Percentiles rank a stretch among this genome's conserved stretches.
These are phyloP conservation scores for Montipora sp. DNA, from an alignment of 64 coral and sea anemone species.

Conservation along the genomic window DNA sequence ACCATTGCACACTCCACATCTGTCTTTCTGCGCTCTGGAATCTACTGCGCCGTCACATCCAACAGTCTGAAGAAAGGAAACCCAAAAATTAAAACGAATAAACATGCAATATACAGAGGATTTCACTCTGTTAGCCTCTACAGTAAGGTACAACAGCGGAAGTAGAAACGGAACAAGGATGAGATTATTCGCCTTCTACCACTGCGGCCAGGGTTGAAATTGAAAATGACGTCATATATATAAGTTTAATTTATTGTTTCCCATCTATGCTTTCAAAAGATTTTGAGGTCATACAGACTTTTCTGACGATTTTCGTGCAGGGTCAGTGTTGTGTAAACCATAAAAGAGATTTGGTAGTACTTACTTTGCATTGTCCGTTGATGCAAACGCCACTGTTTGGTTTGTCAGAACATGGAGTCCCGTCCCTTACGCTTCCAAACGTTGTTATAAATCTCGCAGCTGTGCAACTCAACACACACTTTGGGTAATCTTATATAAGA, in stretches of 20 bases:
- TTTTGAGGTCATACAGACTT: too few species aligned
- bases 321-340: neutral
- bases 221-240: too few species aligned
- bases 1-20: constrained; percentile 60
- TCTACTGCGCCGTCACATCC: constrained; percentile 55
- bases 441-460: neutral
- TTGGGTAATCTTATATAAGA: neutral
- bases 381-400: constrained; percentile 36
- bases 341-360: neutral
- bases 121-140: too few species aligned
- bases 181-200: too few species aligned
- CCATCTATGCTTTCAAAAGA: too few species aligned
- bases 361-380: constrained; percentile 58
- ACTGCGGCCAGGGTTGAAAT: too few species aligned
- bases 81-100: neutral
- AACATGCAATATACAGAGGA: too few species aligned
- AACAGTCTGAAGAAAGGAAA: neutral
- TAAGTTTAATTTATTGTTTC: too few species aligned
- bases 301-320: too few species aligned
- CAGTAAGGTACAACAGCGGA: too few species aligned
- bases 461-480: constrained; percentile 5
- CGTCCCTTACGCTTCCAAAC: constrained; percentile 64
- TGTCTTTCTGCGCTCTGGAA: constrained; percentile 40
- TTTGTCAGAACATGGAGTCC: constrained; percentile 48
- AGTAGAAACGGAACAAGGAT: too few species aligned